Conservation (phyloP, 2,113 vertebrate genomes). For the Menidia beryllina region DNA sequence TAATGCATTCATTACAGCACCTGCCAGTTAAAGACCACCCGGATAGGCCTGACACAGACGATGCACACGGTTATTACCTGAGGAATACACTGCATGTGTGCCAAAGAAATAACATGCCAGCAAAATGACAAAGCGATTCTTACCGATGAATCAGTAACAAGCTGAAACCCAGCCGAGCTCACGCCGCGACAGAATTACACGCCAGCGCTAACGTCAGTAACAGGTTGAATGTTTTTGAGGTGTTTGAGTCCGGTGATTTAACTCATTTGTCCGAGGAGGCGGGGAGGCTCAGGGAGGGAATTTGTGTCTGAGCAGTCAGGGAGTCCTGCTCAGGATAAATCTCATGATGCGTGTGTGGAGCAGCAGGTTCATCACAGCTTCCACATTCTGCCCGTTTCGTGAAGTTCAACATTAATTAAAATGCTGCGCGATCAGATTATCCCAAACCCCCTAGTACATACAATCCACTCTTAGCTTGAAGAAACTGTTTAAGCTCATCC, state of each 20-base stretch:
- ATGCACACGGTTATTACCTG: conserved; percentile 23
- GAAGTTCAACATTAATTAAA: not conserved
- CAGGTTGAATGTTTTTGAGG: conserved; percentile 55
- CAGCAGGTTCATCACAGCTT: not conserved
- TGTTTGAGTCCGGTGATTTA: conserved; percentile 59
- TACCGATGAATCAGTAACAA: conserved; percentile 50
- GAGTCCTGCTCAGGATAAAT: too few species aligned
- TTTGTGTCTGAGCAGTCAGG: conserved; percentile 38
- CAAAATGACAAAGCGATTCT: conserved; percentile 28
- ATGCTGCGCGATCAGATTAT: not conserved
- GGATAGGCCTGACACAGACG: not conserved
- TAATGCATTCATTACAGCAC: conserved; percentile 22
- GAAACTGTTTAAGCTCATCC: not conserved
- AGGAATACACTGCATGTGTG: not conserved
- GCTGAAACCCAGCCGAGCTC: not conserved
- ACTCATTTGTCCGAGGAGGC: conserved; percentile 55
- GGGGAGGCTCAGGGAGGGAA: conserved; percentile 31
- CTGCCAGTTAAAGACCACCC: conserved; percentile 8
- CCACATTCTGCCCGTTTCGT: not conserved
- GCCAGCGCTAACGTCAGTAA: conserved; percentile 17
- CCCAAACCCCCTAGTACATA: not conserved
- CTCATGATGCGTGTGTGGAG: conserved; percentile 46
- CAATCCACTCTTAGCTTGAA: not conserved
- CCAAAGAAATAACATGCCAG: conserved; percentile 11
- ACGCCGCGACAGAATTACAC: not conserved